Percentiles rank a stretch among this genome's conserved stretches.
These are phyloP conservation scores for Zoanthus solanderi DNA, from an alignment of 92 coral and sea anemone genomes.

Conservation along the genomic window DNA sequence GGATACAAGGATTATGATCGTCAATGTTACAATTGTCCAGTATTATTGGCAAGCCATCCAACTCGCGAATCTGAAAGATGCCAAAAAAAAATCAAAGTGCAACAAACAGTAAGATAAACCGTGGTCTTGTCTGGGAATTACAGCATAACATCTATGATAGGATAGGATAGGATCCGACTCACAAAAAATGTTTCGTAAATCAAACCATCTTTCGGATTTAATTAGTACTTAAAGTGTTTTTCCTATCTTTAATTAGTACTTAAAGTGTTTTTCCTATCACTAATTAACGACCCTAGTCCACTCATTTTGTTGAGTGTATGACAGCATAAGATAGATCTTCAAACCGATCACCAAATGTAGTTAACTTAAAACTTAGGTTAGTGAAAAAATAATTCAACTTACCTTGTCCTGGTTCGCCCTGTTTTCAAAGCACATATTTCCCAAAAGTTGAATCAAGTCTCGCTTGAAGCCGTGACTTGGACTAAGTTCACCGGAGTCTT, in stretches of 20 bases:
- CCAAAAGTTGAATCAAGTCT: conserved; percentile 87
- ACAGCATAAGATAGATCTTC: background rate
- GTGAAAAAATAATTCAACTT: background rate
- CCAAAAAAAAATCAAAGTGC: background rate
- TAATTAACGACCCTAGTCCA: no score
- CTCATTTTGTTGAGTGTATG: background rate
- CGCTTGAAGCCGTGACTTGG: conserved; percentile 97
- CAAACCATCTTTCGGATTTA: no score
- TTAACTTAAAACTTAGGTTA: no score
- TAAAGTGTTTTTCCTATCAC: no score
- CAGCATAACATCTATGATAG: background rate
- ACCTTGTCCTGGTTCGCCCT: conserved; percentile 84
- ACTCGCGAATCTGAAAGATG: conserved; percentile 76
- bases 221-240: no score
- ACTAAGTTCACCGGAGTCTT: conserved; percentile 69
- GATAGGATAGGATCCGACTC: no score
- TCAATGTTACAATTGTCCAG: conserved; percentile 96
- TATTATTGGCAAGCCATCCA: conserved; percentile 81
- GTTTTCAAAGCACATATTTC: conserved; percentile 89
- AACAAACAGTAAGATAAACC: background rate
- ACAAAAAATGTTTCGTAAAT: no score
- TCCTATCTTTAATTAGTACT: no score
- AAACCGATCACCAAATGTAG: no score
- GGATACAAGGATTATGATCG: conserved; percentile 98
- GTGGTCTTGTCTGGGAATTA: background rate